Conservation (phyloP, 2,888 invertebrate genomes). For the Leptopilina myrica region DNA sequence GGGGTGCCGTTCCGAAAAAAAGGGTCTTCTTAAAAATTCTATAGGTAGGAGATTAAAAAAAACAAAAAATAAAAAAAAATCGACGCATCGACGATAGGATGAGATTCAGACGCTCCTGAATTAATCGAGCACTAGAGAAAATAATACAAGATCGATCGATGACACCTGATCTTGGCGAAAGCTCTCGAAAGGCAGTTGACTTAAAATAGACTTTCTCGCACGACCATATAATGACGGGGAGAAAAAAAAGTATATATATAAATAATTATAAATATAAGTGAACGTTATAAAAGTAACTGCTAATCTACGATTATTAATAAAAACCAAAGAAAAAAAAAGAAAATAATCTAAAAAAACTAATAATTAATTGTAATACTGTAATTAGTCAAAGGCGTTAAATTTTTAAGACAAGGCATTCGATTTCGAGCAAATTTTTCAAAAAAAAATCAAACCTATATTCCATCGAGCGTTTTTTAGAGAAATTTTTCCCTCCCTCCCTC, state of each 20-base stretch:
- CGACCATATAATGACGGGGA: constrained; percentile 40
- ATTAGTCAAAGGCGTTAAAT: constrained; percentile 39
- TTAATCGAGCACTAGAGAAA: constrained; percentile 35
- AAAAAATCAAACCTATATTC: constrained; percentile 14
- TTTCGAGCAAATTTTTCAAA: constrained; percentile 28
- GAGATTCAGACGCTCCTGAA: constrained; percentile 29
- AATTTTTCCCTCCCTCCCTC: neutral
- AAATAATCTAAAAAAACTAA: too few relatives aligned
- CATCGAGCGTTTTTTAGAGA: constrained; percentile 7
- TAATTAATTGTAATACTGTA: constrained; percentile 32
- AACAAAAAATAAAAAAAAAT: constrained; percentile 5
- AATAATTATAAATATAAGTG: constrained; percentile 24
- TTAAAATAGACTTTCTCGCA: constrained; percentile 41
- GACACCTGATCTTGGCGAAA: constrained; percentile 41
- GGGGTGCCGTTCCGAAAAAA: constrained; percentile 38
- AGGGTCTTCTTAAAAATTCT: constrained; percentile 26
- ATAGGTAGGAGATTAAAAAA: constrained; percentile 11
- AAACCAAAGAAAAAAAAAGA: neutral
- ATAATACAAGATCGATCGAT: constrained; percentile 37
- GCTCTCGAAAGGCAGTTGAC: constrained; percentile 40
- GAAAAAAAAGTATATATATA: constrained; percentile 36
- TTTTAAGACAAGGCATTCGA: constrained; percentile 35
- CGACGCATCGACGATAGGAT: constrained; percentile 29
- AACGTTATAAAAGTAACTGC: constrained; percentile 40
- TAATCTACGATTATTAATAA: constrained; percentile 21